Evolutionary conservation across 2,888 invertebrate species (phyloP), one percentile per base, ranked within the genome.

Genomic region (Marronus borbonicus): DNA sequence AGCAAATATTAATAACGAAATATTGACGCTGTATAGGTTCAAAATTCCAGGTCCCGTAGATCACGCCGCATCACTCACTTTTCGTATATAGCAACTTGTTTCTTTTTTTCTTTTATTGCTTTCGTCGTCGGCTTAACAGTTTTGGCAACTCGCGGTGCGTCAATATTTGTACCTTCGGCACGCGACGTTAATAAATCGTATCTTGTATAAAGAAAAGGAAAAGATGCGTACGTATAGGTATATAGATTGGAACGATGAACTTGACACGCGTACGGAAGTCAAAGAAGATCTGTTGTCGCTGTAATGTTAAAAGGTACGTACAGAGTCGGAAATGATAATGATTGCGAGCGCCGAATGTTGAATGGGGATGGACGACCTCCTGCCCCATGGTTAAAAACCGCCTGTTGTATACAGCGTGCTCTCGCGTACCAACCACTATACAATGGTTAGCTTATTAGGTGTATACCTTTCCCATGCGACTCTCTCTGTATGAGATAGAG

Each of bases 181-280:
- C 39, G 74, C 58, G 58, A 44, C 44, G 44, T 44, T 3, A 44
- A 44, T 44, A 44, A 12, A 44, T 1, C 8, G 44, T 8, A 44
- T 44, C 12, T 44, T 8, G 12, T 44, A 12, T 44, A 44, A 12
- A 36, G 31, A 36, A 36, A 3, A 36, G 5, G 5, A 36, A 5
- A 1, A 36, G 5, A 36, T 3, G 31, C 5, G 5, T 36, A 5
- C 31, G 31, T 36, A 36, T 60, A 60, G 24, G 28, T 69, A 36
- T 64, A 78, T 80, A 82, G 84, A 84, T 80, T 84, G 81, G 83
- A 82, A 74, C 83, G 85, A 84, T 86, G 87, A 84, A 85, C 86
- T 58, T 72, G 82, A 86, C 83, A 83, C 86, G 20, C 86, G 55
- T 20, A 58, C 55, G 87, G 87, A 87, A 87, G 86, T 87, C 81